Base-by-base conservation (phyloP, 2,888 invertebrate species). In the Suillia variegata region DNA sequence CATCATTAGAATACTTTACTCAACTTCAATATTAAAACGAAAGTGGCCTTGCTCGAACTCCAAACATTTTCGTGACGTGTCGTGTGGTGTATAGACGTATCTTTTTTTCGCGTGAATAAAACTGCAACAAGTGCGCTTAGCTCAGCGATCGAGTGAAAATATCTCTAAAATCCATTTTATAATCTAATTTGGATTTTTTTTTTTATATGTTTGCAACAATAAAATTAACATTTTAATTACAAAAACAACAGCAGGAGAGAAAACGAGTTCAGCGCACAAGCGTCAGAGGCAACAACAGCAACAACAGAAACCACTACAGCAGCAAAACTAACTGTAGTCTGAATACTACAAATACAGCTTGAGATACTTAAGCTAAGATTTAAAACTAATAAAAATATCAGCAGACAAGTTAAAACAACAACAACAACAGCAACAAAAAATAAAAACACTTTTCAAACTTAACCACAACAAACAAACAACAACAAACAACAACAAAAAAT, bases 221-320 rank as follows among this genome's bases (percentile, higher is more conserved):
- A n/a, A 3, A 56, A 56, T 51, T 56, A 42, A 51, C 34, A 56
- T 49, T 56, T 56, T 56, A 56, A 56, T 56, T 56, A 42, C 22
- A 34, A 22, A 56, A 24, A 56, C 22, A 22, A 38, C 38, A 38
- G 38, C 20, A 12, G 34, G 13, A 42, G 20, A 54, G 1, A 18
- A 45, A 45, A 45, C 45, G 5, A 20, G 45, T 45, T 45, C 20
- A 38, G 45, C 17, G 18, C 6, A 18, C n/a, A n/a, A 38, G n/a
- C 38, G n/a, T n/a, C n/a, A n/a, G n/a, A n/a, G n/a, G n/a, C n/a
- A n/a, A n/a, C n/a, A n/a, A n/a, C n/a, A n/a, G n/a, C n/a, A n/a
- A n/a, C n/a, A n/a, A n/a, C n/a, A n/a, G n/a, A 38, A 38, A 38
- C 38, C 15, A n/a, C n/a, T n/a, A n/a, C 26, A 26, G 26, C 26